Evolutionary conservation across 2,888 invertebrate genomes (phyloP), one percentile per base, ranked within the genome.

Genomic region (Myopa tessellatipennis): DNA sequence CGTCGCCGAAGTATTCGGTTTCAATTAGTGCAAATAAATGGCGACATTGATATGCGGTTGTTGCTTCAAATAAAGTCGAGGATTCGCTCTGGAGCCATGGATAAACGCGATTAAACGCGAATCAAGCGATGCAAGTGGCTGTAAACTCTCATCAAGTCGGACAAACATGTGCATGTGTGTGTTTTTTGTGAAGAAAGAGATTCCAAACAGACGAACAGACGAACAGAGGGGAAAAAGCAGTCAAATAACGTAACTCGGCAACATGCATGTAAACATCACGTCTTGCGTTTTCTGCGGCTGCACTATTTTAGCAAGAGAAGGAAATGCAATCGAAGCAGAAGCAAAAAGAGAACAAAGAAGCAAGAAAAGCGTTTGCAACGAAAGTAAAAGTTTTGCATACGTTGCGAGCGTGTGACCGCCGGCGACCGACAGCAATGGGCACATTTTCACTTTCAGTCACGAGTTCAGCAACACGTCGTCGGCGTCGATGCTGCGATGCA

Each of bases 391-490:
- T 82, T 79, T 84, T 78, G 79, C 82, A 81, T 83, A 80, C 80
- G 70, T 68, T 70, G 55, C 45, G 12, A 60, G 69, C 80, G 79
- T 81, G 80, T 72, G 78, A 58, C 73, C 10, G 69, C 65, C 4
- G 5, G 36, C 34, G 34, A 63, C n/a, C 7, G 34, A 26, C 16
- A 61, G 75, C 45, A 58, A 60, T 65, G 78, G 80, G 72, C 58
- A 75, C 79, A 83, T 85, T 80, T 86, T 87, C 87, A 87, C 86
- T 87, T 87, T 87, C 86, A 84, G 82, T 85, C 85, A 84, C 85
- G 84, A 86, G 84, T 81, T 82, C 85, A 86, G 85, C 87, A 85
- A 60, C 81, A 81, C 81, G 79, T 77, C 70, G 78, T 76, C 78
- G 80, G 79, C 70, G 78, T 74, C 78, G 80, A 80, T 81, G 80